Base-by-base conservation (phyloP, 2,797 vertebrate species). In the Spinibarbus caldwelli region DNA sequence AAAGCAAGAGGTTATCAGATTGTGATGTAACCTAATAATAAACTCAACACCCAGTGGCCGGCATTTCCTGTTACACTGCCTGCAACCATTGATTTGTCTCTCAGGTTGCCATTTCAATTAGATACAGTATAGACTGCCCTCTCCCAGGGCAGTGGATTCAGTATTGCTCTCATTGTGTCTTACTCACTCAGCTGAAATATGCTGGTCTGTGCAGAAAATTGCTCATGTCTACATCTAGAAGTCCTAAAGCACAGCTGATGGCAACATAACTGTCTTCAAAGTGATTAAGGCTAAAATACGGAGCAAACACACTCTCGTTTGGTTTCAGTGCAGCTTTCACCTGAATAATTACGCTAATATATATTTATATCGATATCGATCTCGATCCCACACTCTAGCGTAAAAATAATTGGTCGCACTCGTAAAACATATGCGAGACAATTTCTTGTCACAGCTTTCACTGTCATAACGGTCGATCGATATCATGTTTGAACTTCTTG, bases 21-120 rank as follows among this genome's bases (percentile, higher is more conserved):
- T 93, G 92, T 94, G 92, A 88, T 92, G 91, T 89, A 95, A 95
- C 94, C 92, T 94, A 95, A 95, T 95, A 95, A 95, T 94, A 87
- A 83, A 54, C 90, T 88, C 90, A 92, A 90, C 93, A 90, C 85
- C 88, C 88, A 90, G 90, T 91, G 88, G 92, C 91, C 91, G 90
- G 91, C 91, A 91, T 91, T 92, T 87, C 86, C 91, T 92, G 90
- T 90, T 86, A 90, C 93, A 83, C 68, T 83, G 89, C 92, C 87
- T 88, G 89, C 91, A 88, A 88, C 89, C 89, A 95, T 95, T 91
- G 92, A 95, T 94, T 91, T 88, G 80, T 90, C 89, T 92, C 89
- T 92, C 91, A 92, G 93, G 93, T 92, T 93, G 92, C 93, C 86
- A 90, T 94, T 95, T 95, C 93, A 94, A 94, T 95, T 94, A 93